phyloP scores from a whole-genome alignment of 2,888 invertebrate species.

The Timema podura region DNA sequence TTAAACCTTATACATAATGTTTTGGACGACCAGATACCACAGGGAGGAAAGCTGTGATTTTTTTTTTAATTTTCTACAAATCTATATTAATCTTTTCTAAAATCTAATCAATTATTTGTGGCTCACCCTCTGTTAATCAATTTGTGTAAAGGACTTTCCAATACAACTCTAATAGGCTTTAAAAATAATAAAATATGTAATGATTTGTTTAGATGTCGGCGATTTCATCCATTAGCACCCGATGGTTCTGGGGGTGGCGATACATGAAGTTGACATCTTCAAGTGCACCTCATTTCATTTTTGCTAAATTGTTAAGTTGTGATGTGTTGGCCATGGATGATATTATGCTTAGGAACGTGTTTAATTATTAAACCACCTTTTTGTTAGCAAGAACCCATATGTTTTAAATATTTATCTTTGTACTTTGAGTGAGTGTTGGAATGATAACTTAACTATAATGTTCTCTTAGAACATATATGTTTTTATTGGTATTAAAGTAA shows the following conservation, averaged over 20 bases:
- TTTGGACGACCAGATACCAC: too few species aligned
- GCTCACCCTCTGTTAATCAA: too few species aligned
- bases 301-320: not conserved
- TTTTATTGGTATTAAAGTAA: too few species aligned
- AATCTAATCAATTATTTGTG: too few species aligned
- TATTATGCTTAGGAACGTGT: slow-evolving; percentile 12
- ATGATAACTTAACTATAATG: too few species aligned
- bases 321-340: slow-evolving; percentile 15
- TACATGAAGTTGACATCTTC: slow-evolving; percentile 21
- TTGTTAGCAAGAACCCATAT: not conserved
- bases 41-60: too few species aligned
- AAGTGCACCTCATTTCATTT: slow-evolving; percentile 2
- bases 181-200: not conserved
- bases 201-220: slow-evolving; percentile 34
- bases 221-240: slow-evolving; percentile 36
- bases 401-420: not conserved
- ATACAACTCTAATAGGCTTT: too few species aligned
- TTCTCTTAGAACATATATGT: too few species aligned
- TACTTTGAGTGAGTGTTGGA: not conserved
- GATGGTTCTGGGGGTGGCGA: slow-evolving; percentile 21
- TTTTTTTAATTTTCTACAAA: slow-evolving; percentile 4
- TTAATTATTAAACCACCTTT: not conserved
- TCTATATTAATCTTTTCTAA: not conserved
- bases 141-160: too few species aligned
- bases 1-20: too few species aligned